Evolutionary conservation across 2,888 invertebrate species (phyloP).

Genomic region (Drosophila anomalata): DNA sequence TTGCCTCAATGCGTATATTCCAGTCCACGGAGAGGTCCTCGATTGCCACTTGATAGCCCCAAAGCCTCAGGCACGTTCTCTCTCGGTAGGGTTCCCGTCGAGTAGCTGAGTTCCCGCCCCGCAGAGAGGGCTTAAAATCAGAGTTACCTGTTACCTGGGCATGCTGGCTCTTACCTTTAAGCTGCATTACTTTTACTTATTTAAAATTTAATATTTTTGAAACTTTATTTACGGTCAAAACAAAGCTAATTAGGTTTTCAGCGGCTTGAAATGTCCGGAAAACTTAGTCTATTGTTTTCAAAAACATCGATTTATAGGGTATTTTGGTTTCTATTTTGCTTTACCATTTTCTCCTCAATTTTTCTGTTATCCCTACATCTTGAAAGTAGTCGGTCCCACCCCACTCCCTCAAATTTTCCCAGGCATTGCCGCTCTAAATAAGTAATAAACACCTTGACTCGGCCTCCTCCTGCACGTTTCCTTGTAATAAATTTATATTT

Average conservation of each 20-base stretch:
- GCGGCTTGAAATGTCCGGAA: background rate
- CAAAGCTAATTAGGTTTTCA: too few relatives aligned
- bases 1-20: constrained; percentile 31
- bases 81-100: constrained; percentile 41
- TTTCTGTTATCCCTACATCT: constrained; percentile 19
- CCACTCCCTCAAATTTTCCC: constrained; percentile 2
- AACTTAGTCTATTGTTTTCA: background rate
- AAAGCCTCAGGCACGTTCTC: constrained; percentile 69
- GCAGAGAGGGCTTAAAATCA: constrained; percentile 41
- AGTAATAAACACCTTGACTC: constrained; percentile 72
- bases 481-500: constrained; percentile 70
- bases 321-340: background rate
- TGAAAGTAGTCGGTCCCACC: background rate
- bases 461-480: constrained; percentile 41
- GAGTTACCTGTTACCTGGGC: constrained; percentile 11
- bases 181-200: too few relatives aligned
- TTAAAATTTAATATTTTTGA: too few relatives aligned
- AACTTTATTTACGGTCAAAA: too few relatives aligned
- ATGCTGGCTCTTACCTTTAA: background rate
- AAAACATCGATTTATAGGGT: background rate
- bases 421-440: constrained; percentile 61
- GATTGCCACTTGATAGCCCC: constrained; percentile 48
- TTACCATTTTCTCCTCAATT: background rate
- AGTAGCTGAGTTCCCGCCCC: constrained; percentile 50
- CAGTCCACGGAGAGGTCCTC: constrained; percentile 18